Percentiles rank a stretch among this genome's conserved stretches.
These are phyloP conservation scores for Hemistola chrysoprasaria DNA, from an alignment of 2,888 invertebrate species.

Conservation along the genomic window DNA sequence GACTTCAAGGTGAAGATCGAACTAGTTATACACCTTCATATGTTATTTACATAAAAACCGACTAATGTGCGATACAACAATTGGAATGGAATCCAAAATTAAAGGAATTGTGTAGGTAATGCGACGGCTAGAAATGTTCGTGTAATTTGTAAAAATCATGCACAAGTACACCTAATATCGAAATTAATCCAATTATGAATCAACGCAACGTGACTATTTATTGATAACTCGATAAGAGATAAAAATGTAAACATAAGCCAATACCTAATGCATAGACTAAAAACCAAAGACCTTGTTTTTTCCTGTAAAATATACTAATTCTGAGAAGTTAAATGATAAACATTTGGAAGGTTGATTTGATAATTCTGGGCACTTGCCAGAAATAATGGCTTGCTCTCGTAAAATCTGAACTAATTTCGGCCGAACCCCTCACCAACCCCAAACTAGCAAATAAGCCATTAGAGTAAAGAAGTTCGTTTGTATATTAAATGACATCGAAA, in stretches of 20 bases:
- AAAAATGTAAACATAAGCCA: conserved; percentile 8
- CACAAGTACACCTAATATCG: too few relatives aligned
- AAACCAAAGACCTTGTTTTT: conserved; percentile 7
- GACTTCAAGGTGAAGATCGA: conserved; percentile 65
- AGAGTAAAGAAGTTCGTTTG: too few relatives aligned
- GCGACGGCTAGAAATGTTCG: too few relatives aligned
- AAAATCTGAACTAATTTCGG: conserved; percentile 2
- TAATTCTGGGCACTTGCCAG: conserved; percentile 15
- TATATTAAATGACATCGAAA: too few relatives aligned
- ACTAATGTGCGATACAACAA: conserved; percentile 9
- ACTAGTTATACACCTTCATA: conserved; percentile 31
- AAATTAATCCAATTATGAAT: too few relatives aligned
- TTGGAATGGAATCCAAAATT: conserved; percentile 4
- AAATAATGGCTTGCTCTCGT: conserved; percentile 1
- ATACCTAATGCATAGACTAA: conserved; percentile 2
- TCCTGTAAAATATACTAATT: neutral
- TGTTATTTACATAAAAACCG: conserved; percentile 9
- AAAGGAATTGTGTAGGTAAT: conserved; percentile 2
- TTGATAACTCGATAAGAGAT: conserved; percentile 1
- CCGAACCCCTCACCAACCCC: conserved; percentile 1
- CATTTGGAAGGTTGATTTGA: conserved; percentile 10
- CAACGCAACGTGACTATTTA: neutral
- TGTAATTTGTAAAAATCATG: too few relatives aligned
- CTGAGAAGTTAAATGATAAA: conserved; percentile 11
- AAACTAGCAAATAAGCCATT: too few relatives aligned